Base-by-base conservation (phyloP, 2,797 vertebrate species). In the Erithacus rubecula region DNA sequence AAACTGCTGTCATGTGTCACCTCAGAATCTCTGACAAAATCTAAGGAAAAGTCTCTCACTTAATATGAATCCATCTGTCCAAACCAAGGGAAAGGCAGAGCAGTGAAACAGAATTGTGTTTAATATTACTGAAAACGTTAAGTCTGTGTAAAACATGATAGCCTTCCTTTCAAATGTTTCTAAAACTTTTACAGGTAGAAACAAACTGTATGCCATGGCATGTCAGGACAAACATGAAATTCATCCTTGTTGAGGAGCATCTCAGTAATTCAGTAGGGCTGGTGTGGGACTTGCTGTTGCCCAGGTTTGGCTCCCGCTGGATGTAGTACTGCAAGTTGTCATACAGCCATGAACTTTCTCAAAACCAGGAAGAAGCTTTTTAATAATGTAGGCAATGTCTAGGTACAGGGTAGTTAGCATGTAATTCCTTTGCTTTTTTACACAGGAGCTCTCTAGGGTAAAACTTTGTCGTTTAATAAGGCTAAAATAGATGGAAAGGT, bases 351-450 rank as follows among this genome's bases (percentile, higher is more conserved):
- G 53, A 89, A 67, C 14, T 47, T 94, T 53, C 69, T 86, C 72
- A 58, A 76, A 64, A 15, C 4, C 19, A 75, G 70, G 63, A 89
- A 74, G 93, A 93, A 94, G 36, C 23, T 19, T 90, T 94, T 93
- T 26, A 87, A 79, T 97, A 81, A 94, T 83, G 53, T 85, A 65
- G 65, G 26, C 59, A 84, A 15, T 78, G 65, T 27, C 70, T 91
- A 94, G 58, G 6, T 95, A 52, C 36, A 53, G 74, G 41, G 49
- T 65, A 91, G 39, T 91, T 96, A 90, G 67, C 53, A 16, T 68
- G 52, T 34, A 74, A 83, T 92, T 90, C 63, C 49, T 79, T 29
- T 60, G 36, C 19, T 65, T 49, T 95, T 97, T 92, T 95, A 47
- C 76, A 84, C 67, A 93, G 5, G 29, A 91, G 68, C 72, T 87